Conservation (phyloP, 2,113 vertebrate species). For the Mesitornis unicolor region DNA sequence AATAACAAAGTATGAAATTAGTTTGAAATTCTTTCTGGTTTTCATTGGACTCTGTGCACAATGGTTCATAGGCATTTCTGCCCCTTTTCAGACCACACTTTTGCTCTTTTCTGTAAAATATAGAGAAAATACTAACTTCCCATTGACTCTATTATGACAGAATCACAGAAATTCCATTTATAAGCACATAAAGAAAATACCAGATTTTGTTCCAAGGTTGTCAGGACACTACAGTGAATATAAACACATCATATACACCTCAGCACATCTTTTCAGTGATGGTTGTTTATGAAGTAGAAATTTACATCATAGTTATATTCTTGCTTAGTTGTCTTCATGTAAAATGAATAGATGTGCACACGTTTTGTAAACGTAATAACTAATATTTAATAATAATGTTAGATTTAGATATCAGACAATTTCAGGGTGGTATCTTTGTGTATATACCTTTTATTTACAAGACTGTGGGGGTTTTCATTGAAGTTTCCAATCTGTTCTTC, state of each 20-base stretch:
- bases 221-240: neutral
- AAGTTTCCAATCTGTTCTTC: neutral
- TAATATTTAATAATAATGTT: neutral
- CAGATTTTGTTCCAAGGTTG: neutral
- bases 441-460: neutral
- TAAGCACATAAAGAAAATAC: neutral
- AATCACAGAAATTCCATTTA: neutral
- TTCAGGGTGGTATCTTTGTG: neutral
- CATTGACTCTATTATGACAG: neutral
- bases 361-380: neutral
- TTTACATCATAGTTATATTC: neutral
- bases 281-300: neutral
- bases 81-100: neutral
- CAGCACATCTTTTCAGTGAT: neutral
- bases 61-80: neutral
- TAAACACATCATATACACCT: neutral
- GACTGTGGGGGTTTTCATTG: neutral
- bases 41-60: neutral
- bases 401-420: neutral
- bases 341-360: neutral
- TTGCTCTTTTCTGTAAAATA: neutral
- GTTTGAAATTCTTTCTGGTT: neutral
- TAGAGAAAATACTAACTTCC: neutral
- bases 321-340: neutral
- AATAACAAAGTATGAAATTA: neutral